These are phyloP conservation scores for Suillia variegata DNA, from an alignment of 2,888 invertebrate species.

Conservation along the genomic window DNA sequence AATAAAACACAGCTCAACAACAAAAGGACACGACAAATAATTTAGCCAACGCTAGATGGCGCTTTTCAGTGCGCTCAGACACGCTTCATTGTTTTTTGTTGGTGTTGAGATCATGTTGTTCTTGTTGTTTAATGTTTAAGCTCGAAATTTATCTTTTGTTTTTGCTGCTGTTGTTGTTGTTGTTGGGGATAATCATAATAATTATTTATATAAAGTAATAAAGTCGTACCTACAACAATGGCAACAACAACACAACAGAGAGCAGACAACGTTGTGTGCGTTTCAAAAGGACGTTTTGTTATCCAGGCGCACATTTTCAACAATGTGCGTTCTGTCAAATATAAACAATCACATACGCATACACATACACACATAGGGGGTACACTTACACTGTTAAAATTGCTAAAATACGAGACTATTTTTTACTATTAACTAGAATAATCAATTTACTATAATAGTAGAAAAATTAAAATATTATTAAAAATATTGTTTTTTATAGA, in stretches of 20 bases:
- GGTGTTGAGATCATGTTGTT: no score
- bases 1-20: not conserved
- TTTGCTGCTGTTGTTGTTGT: no score
- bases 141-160: not conserved
- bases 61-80: not conserved
- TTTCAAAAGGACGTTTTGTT: not conserved
- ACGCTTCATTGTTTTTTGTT: constrained; percentile 3
- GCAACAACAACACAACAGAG: not conserved
- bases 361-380: no score
- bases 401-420: not conserved
- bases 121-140: no score
- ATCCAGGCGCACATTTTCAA: no score
- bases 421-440: no score
- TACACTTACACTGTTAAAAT: no score
- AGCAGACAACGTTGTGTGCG: not conserved
- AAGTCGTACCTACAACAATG: not conserved
- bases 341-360: no score
- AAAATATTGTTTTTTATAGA: no score
- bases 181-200: constrained; percentile 15
- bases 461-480: no score
- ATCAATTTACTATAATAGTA: no score
- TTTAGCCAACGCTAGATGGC: not conserved
- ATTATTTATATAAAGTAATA: constrained; percentile 22
- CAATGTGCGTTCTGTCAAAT: no score
- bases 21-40: not conserved